These are phyloP conservation scores for Ciconia nigra DNA, from an alignment of 2,797 vertebrate genomes.

Conservation along the genomic window DNA sequence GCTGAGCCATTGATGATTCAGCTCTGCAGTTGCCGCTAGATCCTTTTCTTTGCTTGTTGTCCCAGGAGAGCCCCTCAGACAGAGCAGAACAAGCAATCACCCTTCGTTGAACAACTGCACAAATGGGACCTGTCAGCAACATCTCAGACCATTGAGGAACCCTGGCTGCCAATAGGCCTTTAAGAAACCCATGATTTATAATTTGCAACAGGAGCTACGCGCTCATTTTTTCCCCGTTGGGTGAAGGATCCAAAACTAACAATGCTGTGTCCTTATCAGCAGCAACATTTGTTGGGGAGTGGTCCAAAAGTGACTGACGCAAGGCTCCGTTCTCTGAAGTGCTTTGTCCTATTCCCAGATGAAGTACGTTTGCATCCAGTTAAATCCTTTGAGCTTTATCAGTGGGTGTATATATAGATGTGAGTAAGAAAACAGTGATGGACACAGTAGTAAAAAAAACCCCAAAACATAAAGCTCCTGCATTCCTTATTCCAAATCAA, in stretches of 20 bases:
- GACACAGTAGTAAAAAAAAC: background rate
- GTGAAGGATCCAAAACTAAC: background rate
- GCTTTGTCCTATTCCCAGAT: background rate
- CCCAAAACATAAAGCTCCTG: background rate
- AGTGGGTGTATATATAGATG: background rate
- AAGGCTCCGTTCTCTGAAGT: background rate
- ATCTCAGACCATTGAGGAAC: background rate
- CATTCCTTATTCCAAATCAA: background rate
- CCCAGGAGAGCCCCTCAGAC: background rate
- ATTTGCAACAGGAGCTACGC: background rate
- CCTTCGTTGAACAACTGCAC: background rate
- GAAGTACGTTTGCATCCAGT: background rate
- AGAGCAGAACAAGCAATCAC: background rate
- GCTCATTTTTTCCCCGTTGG: background rate
- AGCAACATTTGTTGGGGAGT: background rate
- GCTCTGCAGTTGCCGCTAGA: background rate
- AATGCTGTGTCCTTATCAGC: background rate
- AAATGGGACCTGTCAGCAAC: background rate
- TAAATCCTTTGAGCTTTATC: background rate
- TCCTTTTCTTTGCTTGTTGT: background rate
- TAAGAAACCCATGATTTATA: background rate
- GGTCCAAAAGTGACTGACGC: background rate
- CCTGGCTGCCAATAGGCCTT: background rate
- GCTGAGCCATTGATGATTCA: background rate
- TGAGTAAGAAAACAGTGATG: background rate